Evolutionary conservation across 2,113 vertebrate genomes (phyloP).

Genomic region (Pangasianodon hypophthalmus): DNA sequence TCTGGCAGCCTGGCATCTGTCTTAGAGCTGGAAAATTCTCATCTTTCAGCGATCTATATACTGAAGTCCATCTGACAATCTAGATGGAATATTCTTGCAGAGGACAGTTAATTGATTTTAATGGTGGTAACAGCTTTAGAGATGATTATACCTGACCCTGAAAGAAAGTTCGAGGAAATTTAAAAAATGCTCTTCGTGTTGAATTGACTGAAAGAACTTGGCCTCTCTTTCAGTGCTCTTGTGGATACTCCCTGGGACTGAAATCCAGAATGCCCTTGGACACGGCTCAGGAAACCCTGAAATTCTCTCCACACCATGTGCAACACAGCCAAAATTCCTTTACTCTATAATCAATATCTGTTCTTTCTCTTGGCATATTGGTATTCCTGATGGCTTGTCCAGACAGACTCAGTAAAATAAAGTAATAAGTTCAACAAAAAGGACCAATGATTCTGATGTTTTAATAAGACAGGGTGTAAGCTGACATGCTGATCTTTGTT

Average conservation of each 20-base stretch:
- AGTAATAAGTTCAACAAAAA: constrained; percentile 49
- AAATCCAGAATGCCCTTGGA: constrained; percentile 53
- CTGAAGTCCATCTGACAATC: constrained; percentile 32
- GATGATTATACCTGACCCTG: constrained; percentile 30
- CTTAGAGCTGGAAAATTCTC: constrained; percentile 33
- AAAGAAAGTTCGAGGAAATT: constrained; percentile 1
- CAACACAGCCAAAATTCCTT: constrained; percentile 59
- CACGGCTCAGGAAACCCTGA: constrained; percentile 45
- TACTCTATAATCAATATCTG: constrained; percentile 60
- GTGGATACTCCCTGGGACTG: constrained; percentile 28
- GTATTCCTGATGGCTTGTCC: constrained; percentile 64
- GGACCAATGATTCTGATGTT: constrained; percentile 25
- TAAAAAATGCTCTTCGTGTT: constrained; percentile 35
- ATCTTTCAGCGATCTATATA: constrained; percentile 18
- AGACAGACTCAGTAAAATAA: constrained; percentile 60
- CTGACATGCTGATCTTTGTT: constrained; percentile 10
- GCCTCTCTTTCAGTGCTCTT: constrained; percentile 33
- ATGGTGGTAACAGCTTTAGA: constrained; percentile 21
- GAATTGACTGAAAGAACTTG: constrained; percentile 46
- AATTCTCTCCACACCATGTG: constrained; percentile 39
- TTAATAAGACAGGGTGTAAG: constrained; percentile 6
- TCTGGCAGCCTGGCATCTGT: constrained; percentile 48
- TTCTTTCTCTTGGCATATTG: constrained; percentile 53
- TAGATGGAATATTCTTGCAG: constrained; percentile 40
- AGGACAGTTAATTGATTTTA: constrained; percentile 40